These are phyloP conservation scores for Leptinotarsa haldemani DNA, from an alignment of 2,888 invertebrate species.

Conservation along the genomic window DNA sequence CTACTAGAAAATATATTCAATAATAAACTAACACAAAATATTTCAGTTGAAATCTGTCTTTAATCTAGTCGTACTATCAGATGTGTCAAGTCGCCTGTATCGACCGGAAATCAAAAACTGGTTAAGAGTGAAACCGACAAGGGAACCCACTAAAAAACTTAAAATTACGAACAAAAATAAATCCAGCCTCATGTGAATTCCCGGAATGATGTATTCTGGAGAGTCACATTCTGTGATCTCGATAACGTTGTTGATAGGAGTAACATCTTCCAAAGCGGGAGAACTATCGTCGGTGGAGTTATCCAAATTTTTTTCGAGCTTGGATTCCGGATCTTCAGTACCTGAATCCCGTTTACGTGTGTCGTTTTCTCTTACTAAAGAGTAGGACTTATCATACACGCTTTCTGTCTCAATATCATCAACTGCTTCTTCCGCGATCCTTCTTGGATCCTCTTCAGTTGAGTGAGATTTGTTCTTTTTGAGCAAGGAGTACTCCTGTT, in stretches of 20 bases:
- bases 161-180: slow-evolving; percentile 29
- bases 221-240: slow-evolving; percentile 27
- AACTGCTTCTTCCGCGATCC: neutral
- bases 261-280: slow-evolving; percentile 6
- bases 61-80: slow-evolving; percentile 22
- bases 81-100: slow-evolving; percentile 38
- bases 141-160: slow-evolving; percentile 40
- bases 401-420: slow-evolving; percentile 8
- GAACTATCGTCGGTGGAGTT: neutral
- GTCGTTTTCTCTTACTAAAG: slow-evolving; percentile 31
- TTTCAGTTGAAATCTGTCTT: slow-evolving; percentile 1
- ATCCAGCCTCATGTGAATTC: slow-evolving; percentile 20
- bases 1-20: slow-evolving; percentile 1
- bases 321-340: neutral
- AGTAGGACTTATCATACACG: slow-evolving; percentile 30
- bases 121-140: slow-evolving; percentile 39
- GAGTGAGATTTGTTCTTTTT: neutral
- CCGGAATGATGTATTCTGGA: neutral
- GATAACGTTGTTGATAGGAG: slow-evolving; percentile 22
- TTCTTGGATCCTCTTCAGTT: neutral
- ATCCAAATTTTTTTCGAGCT: neutral
- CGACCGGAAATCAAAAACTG: slow-evolving; percentile 35
- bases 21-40: neutral
- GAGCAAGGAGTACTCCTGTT: neutral
- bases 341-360: neutral